Evolutionary conservation across 2,113 vertebrate species (phyloP).

Genomic region (Pristiophorus japonicus): DNA sequence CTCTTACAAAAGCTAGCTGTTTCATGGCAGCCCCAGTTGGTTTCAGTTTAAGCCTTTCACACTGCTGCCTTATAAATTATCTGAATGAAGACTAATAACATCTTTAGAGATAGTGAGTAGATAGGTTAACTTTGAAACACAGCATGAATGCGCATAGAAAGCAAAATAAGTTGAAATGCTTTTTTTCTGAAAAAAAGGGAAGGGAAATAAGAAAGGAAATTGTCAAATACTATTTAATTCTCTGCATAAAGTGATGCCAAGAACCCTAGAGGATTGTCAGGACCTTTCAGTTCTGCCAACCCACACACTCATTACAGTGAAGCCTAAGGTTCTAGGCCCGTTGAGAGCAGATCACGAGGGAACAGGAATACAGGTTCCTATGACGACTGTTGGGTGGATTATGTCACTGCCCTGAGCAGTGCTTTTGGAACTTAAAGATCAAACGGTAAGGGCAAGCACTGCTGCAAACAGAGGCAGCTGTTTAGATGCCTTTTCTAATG

Average conservation of each 20-base stretch:
- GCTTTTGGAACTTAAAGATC: conserved; percentile 34
- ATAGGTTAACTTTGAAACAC: not conserved
- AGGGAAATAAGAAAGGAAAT: not conserved
- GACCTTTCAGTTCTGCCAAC: conserved; percentile 18
- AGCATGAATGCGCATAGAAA: not conserved
- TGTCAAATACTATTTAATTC: conserved; percentile 29
- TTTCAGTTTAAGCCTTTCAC: not conserved
- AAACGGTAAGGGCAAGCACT: conserved; percentile 9
- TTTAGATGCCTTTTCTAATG: conserved; percentile 25
- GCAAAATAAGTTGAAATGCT: not conserved
- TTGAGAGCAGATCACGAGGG: conserved; percentile 21
- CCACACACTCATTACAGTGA: conserved; percentile 20
- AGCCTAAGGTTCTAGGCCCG: conserved; percentile 26
- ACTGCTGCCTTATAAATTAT: conserved; percentile 2
- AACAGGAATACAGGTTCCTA: conserved; percentile 6
- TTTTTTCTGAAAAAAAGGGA: not conserved
- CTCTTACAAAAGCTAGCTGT: not conserved
- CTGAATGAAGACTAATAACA: not conserved
- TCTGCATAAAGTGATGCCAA: not conserved
- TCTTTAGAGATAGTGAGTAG: not conserved
- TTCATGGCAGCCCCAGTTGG: not conserved
- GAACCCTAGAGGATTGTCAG: conserved; percentile 10
- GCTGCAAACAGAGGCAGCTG: conserved; percentile 28
- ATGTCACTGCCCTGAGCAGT: conserved; percentile 18
- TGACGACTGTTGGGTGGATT: conserved; percentile 7